Conservation (phyloP, 37 sponge, comb jelly and placozoan species). For the Petrosia ficiformis region DNA sequence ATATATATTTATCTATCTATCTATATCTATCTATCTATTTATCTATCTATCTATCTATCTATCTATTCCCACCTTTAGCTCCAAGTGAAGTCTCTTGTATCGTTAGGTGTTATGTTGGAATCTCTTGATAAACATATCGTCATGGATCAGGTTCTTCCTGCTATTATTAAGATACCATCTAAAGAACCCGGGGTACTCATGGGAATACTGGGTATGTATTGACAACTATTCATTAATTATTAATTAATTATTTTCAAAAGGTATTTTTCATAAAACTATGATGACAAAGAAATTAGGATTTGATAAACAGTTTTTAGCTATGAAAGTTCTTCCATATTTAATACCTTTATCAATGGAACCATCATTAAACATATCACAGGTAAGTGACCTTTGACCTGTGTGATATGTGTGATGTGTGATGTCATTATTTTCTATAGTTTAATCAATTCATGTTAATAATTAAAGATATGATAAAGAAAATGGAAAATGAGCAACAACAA, state of each 20-base stretch:
- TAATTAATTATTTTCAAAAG: conserved; percentile 15
- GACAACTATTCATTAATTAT: neutral
- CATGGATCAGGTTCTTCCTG: conserved; percentile 60
- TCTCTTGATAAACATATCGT: conserved; percentile 73
- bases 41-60: conserved; percentile 1
- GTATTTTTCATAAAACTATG: conserved; percentile 59
- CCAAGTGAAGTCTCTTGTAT: conserved; percentile 67
- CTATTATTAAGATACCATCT: conserved; percentile 44
- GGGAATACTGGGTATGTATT: conserved; percentile 68
- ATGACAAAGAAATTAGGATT: conserved; percentile 59
- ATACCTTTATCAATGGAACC: conserved; percentile 65
- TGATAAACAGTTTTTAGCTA: conserved; percentile 56
- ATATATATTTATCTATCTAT: too few relatives aligned
- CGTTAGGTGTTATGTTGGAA: conserved; percentile 65
- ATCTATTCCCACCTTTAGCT: conserved; percentile 31
- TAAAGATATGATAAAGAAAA: conserved; percentile 59
- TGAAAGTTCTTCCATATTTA: conserved; percentile 59
- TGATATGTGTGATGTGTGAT: neutral
- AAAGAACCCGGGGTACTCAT: conserved; percentile 84
- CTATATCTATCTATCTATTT: too few relatives aligned
- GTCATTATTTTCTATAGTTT: conserved; percentile 40
- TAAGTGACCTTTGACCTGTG: conserved; percentile 1
- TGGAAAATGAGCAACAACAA: conserved; percentile 67
- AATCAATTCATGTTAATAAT: conserved; percentile 73
- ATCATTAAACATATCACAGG: conserved; percentile 70